Evolutionary conservation across 1,140 invertebrate species (phyloP).

Genomic region (Amyelois transitella): DNA sequence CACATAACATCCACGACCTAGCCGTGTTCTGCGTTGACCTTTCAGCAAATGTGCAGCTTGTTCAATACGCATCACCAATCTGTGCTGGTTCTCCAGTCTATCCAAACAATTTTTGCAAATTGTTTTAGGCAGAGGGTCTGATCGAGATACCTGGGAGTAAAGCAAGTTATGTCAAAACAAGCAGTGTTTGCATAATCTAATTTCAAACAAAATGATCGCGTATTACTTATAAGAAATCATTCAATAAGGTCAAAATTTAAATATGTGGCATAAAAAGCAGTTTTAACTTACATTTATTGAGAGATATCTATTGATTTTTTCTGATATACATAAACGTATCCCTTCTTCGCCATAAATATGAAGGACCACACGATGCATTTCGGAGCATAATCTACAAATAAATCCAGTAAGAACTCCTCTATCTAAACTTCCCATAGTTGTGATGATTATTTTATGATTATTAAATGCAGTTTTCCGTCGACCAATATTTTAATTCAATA

Average conservation of each 20-base stretch:
- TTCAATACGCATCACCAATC: slow-evolving; percentile 78
- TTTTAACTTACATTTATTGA: slow-evolving; percentile 80
- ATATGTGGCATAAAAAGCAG: slow-evolving; percentile 1
- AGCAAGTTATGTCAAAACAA: slow-evolving; percentile 2
- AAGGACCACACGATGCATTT: slow-evolving; percentile 85
- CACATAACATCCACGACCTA: slow-evolving; percentile 32
- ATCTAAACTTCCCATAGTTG: slow-evolving; percentile 82
- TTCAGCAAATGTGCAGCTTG: slow-evolving; percentile 58
- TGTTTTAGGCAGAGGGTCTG: slow-evolving; percentile 83
- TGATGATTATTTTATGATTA: not conserved
- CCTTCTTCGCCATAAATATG: slow-evolving; percentile 86
- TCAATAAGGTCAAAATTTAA: not conserved
- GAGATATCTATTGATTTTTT: slow-evolving; percentile 84
- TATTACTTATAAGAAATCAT: slow-evolving; percentile 6
- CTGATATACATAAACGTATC: slow-evolving; percentile 79
- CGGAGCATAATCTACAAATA: slow-evolving; percentile 85
- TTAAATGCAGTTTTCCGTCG: not conserved
- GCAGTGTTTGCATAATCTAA: not conserved
- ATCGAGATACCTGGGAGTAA: slow-evolving; percentile 78
- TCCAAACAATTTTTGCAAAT: slow-evolving; percentile 82
- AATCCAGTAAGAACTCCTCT: slow-evolving; percentile 84
- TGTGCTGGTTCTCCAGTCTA: slow-evolving; percentile 81
- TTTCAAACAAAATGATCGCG: slow-evolving; percentile 12
- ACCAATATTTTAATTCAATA: too few relatives aligned
- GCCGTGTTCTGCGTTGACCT: slow-evolving; percentile 35